Evolutionary conservation across 2,888 invertebrate genomes (phyloP).

Genomic region (Yponomeuta cagnagella): DNA sequence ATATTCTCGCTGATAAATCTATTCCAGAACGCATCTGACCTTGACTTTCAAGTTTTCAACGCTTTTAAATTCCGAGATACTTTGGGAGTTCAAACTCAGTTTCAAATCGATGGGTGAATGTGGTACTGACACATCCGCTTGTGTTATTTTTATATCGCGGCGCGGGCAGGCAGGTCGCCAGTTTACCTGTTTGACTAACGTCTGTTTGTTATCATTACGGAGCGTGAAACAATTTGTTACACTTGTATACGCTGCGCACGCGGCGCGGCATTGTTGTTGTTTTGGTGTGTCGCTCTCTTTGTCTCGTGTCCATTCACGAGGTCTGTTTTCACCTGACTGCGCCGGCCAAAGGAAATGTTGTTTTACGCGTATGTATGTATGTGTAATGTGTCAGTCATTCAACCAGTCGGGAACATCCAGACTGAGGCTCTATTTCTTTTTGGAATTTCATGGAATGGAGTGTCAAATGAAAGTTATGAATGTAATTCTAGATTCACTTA

Average conservation of each 20-base stretch:
- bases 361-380: too few relatives aligned
- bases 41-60: neutral
- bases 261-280: constrained; percentile 53
- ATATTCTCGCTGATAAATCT: neutral
- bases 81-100: neutral
- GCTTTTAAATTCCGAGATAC: neutral
- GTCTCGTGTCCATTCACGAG: constrained; percentile 37
- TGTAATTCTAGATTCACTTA: too few relatives aligned
- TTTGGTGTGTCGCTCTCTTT: constrained; percentile 55
- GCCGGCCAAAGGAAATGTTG: too few relatives aligned
- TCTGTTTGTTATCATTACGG: constrained; percentile 20
- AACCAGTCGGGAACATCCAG: too few relatives aligned
- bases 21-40: constrained; percentile 1
- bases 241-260: constrained; percentile 58
- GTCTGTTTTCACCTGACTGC: neutral
- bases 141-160: constrained; percentile 7
- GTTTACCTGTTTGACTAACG: constrained; percentile 4
- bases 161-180: neutral
- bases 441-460: too few relatives aligned
- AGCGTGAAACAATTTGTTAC: constrained; percentile 42
- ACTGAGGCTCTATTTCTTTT: too few relatives aligned
- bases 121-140: neutral
- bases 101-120: neutral
- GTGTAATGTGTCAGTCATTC: too few relatives aligned
- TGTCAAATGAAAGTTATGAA: too few relatives aligned